Percentiles rank a stretch among this genome's conserved stretches.
These are phyloP conservation scores for Aurelia aurita DNA, from an alignment of 30 jellyfish, hydroid and myxozoan species.

Conservation along the genomic window DNA sequence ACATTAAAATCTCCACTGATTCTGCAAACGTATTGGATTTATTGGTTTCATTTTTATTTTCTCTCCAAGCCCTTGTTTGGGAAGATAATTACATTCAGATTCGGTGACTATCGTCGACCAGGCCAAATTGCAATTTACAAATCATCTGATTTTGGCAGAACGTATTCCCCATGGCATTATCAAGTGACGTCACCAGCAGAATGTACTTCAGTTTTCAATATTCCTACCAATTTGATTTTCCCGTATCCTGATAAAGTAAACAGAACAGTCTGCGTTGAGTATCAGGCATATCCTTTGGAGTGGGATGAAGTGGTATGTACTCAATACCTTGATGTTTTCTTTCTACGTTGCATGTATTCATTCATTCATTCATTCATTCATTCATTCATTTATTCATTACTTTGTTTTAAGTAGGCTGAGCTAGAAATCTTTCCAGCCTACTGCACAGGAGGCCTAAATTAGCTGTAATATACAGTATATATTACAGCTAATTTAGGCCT, in stretches of 20 bases:
- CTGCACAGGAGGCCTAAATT: too few relatives aligned
- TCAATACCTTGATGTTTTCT: too few relatives aligned
- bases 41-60: background rate
- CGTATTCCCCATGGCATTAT: conserved; percentile 92
- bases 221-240: conserved; percentile 79
- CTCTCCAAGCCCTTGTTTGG: conserved; percentile 62
- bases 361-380: too few relatives aligned
- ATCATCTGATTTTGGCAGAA: conserved; percentile 72
- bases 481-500: too few relatives aligned
- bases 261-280: conserved; percentile 89
- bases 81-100: conserved; percentile 41
- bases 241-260: conserved; percentile 80
- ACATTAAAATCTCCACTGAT: too few relatives aligned
- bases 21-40: too few relatives aligned
- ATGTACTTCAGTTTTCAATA: conserved; percentile 77
- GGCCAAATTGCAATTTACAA: conserved; percentile 86
- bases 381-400: too few relatives aligned
- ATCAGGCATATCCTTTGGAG: conserved; percentile 77
- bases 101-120: conserved; percentile 95
- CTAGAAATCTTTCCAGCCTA: too few relatives aligned
- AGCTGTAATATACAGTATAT: too few relatives aligned
- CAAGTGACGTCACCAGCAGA: conserved; percentile 61
- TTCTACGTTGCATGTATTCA: too few relatives aligned
- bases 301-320: conserved; percentile 85
- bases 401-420: too few relatives aligned